A percentile compares a stretch with the other conserved stretches of the same genome.
phyloP scores from a whole-genome alignment of 2,888 invertebrate species.

The Cylloceria caligata region DNA sequence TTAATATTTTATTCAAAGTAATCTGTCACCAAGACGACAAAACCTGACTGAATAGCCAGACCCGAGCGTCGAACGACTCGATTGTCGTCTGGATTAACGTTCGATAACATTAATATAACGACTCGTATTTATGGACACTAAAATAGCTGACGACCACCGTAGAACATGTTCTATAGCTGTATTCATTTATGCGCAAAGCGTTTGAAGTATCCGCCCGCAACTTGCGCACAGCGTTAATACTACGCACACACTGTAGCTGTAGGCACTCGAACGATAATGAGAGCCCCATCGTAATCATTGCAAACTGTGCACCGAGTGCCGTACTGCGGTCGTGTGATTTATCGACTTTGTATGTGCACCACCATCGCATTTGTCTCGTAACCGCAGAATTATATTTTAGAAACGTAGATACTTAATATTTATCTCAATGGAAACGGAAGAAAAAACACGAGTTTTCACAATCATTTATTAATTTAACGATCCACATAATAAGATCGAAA shows the following conservation, averaged over 20 bases:
- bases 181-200: conserved; percentile 17
- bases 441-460: background rate
- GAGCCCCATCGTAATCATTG: conserved; percentile 57
- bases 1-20: conserved; percentile 16
- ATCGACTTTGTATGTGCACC: conserved; percentile 44
- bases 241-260: background rate
- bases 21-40: conserved; percentile 23
- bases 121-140: conserved; percentile 50
- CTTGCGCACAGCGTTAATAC: conserved; percentile 28
- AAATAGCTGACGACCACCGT: conserved; percentile 59
- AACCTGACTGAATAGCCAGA: background rate
- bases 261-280: conserved; percentile 51
- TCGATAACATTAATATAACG: conserved; percentile 58
- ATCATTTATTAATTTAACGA: background rate
- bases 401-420: conserved; percentile 13
- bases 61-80: background rate
- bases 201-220: conserved; percentile 58
- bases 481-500: background rate
- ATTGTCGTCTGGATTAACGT: conserved; percentile 43
- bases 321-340: conserved; percentile 61
- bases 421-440: background rate
- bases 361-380: conserved; percentile 34
- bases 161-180: conserved; percentile 36
- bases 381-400: conserved; percentile 21
- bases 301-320: conserved; percentile 56